A percentile compares a stretch with the other conserved stretches of the same genome.
Evolutionary conservation across 2,888 invertebrate genomes (phyloP).

Genomic region (Sepiola atlantica): DNA sequence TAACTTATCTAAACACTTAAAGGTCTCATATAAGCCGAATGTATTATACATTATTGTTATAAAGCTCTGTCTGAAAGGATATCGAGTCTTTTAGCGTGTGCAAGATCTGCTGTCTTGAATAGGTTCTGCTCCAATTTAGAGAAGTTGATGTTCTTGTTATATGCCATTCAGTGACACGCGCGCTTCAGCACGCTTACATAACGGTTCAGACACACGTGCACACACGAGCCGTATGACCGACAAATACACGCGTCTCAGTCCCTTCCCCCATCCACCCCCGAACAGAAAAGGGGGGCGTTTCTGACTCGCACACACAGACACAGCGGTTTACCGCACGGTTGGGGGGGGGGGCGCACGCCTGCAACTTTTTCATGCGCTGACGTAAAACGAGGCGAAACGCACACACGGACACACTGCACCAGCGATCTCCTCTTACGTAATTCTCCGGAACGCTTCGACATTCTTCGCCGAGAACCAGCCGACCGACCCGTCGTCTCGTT

Average conservation of each 20-base stretch:
- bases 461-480: neutral
- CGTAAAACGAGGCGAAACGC: neutral
- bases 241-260: neutral
- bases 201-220: conserved; percentile 20
- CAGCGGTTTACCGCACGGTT: neutral
- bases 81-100: no score
- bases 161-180: no score
- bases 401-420: neutral
- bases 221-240: neutral
- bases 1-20: no score
- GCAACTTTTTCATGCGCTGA: neutral
- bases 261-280: neutral
- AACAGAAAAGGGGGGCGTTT: neutral
- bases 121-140: no score
- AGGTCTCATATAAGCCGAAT: no score
- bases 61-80: no score
- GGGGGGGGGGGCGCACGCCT: neutral
- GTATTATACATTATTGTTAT: no score
- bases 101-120: no score
- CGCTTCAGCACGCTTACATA: neutral
- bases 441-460: neutral
- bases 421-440: neutral
- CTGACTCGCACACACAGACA: neutral
- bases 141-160: no score
- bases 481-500: neutral